Evolutionary conservation across 1,140 invertebrate genomes (phyloP).

Genomic region (Eubasilissa regina): DNA sequence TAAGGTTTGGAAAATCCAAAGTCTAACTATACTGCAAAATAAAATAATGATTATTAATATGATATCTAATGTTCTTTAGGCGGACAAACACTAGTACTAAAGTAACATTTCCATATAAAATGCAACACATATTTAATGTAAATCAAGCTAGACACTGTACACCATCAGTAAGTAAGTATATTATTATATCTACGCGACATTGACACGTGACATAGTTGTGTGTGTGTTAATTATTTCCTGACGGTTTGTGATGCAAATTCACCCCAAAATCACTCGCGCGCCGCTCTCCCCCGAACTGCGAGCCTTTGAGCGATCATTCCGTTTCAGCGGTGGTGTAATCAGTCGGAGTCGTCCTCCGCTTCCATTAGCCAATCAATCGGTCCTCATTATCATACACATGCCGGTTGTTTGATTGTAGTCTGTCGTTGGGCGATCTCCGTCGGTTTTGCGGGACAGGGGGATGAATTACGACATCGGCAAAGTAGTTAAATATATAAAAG

Average conservation of each 20-base stretch:
- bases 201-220: background rate
- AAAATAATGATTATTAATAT: no score
- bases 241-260: constrained; percentile 40
- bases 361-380: constrained; percentile 48
- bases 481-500: background rate
- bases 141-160: no score
- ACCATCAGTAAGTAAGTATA: no score
- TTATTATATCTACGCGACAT: background rate
- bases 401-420: background rate
- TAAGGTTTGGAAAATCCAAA: no score
- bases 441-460: background rate
- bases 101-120: no score
- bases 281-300: background rate
- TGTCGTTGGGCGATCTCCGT: background rate
- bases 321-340: constrained; percentile 27
- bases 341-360: constrained; percentile 26
- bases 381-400: constrained; percentile 50
- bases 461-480: background rate
- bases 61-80: no score
- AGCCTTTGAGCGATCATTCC: constrained; percentile 42
- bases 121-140: no score
- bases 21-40: no score
- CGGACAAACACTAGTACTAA: no score
- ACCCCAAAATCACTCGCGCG: background rate
- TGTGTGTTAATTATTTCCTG: constrained; percentile 20